phyloP scores from a whole-genome alignment of 37 sponge, comb jelly and placozoan genomes.

The Eunapius fragilis region DNA sequence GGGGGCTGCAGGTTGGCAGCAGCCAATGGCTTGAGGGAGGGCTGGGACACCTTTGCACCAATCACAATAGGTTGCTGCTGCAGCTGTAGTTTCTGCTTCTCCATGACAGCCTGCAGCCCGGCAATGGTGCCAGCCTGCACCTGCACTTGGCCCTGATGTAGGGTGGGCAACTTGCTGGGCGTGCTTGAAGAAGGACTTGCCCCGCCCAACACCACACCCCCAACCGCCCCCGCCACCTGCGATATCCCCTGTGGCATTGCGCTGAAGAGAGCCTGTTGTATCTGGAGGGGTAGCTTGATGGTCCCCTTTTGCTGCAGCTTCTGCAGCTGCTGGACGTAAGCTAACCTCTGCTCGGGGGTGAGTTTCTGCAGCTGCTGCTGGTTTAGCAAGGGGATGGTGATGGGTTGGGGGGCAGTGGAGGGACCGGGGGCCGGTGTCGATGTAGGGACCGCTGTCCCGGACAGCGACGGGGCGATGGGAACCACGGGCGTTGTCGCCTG shows the following conservation, averaged over 20 bases:
- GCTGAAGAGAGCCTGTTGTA: background rate
- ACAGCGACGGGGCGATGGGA: background rate
- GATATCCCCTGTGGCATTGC: background rate
- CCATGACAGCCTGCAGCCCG: slow-evolving; percentile 6
- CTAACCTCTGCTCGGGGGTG: slow-evolving; percentile 31
- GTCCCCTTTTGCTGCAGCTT: slow-evolving; percentile 16
- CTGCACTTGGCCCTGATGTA: background rate
- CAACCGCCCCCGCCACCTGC: background rate
- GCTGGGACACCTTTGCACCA: background rate
- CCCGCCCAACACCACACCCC: too few species aligned
- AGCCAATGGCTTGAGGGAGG: background rate
- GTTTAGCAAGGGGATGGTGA: slow-evolving; percentile 1
- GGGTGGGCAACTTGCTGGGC: background rate
- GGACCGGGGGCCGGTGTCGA: background rate
- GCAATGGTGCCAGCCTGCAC: background rate
- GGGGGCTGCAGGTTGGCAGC: background rate
- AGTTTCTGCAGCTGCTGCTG: slow-evolving; percentile 21
- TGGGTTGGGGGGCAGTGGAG: slow-evolving; percentile 5
- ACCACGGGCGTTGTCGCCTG: background rate
- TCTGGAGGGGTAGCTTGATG: background rate
- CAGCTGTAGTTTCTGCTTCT: slow-evolving; percentile 30
- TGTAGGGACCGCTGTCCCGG: background rate
- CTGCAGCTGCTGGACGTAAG: slow-evolving; percentile 27
- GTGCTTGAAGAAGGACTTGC: background rate
- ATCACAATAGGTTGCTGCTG: slow-evolving; percentile 3